Evolutionary conservation across 2,797 vertebrate species (phyloP), one percentile per base, ranked within the genome.

Genomic region (Neosalanx taihuensis): DNA sequence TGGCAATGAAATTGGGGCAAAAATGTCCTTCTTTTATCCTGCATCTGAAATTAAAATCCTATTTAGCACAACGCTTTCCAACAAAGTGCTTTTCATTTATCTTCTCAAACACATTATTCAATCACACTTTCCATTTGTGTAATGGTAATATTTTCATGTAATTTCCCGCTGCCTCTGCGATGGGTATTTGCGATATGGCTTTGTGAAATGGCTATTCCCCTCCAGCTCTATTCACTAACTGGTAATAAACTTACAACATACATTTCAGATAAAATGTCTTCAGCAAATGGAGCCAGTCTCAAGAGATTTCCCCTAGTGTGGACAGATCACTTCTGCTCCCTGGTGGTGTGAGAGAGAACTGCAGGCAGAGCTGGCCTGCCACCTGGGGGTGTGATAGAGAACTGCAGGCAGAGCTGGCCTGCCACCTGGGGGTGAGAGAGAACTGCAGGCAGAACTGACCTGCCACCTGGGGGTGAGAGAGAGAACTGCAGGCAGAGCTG

Each of bases 21-120:
- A 87, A 91, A 89, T 83, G 88, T 31, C 79, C 86, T 89, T 91
- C 91, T 89, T 89, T 93, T 90, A 92, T 93, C 93, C 92, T 87
- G 85, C 87, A 87, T 92, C 83, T 90, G 90, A 93, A 95, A 95
- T 96, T 95, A 93, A 95, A 93, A 94, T 92, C 86, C 93, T 92
- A 94, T 94, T 95, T 90, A 87, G 85, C 69, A 64, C 82, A 93
- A 91, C 93, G 85, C 91, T 94, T 95, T 92, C 90, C 90, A 94
- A 94, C 94, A 93, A 95, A 95, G 92, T 92, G 91, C 86, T 93
- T 95, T 92, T 92, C 91, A 95, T 94, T 95, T 94, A 95, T 96
- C 92, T 93, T 90, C 83, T 90, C 88, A 88, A 91, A 92, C 89
- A 89, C 89, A 93, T 89, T 88, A 92, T 94, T 94, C 93, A 91